Evolutionary conservation across 2,113 vertebrate species (phyloP).

Genomic region (Phalacrocorax pelagicus): DNA sequence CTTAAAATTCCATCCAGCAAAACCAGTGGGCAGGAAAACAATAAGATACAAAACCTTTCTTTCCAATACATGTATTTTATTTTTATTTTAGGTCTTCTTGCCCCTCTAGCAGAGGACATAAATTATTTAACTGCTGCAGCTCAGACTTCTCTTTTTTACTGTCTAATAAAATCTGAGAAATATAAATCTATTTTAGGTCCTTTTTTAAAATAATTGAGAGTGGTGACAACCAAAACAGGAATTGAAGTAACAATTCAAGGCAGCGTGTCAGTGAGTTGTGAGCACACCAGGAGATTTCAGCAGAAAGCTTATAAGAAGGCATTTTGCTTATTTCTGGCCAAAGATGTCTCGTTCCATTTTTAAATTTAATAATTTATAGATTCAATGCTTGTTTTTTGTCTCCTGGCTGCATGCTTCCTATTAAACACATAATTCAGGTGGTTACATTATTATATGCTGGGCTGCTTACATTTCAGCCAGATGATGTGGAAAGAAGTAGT

Average conservation of each 20-base stretch:
- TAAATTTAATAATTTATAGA: conserved; percentile 49
- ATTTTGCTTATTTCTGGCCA: neutral
- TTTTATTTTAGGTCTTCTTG: conserved; percentile 47
- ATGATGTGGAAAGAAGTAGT: neutral
- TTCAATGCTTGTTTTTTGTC: neutral
- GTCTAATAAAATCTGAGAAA: conserved; percentile 61
- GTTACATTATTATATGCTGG: neutral
- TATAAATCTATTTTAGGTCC: conserved; percentile 49
- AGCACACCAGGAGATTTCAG: conserved; percentile 15
- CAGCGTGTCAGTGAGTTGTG: neutral
- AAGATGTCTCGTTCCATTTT: neutral
- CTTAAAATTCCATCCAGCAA: neutral
- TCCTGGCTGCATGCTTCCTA: conserved; percentile 10
- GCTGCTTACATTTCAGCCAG: neutral
- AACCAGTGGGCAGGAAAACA: conserved; percentile 25
- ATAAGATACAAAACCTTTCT: neutral
- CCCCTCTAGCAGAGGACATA: conserved; percentile 40
- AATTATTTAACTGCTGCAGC: conserved; percentile 53
- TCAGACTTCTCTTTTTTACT: conserved; percentile 33
- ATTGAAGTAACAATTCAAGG: conserved; percentile 61
- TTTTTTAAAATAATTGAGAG: conserved; percentile 54
- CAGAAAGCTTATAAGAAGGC: neutral
- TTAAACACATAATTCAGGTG: conserved; percentile 57
- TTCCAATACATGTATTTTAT: conserved; percentile 22
- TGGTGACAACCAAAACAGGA: conserved; percentile 45